phyloP scores from a whole-genome alignment of 2,113 vertebrate genomes.

The Pituophis catenifer region DNA sequence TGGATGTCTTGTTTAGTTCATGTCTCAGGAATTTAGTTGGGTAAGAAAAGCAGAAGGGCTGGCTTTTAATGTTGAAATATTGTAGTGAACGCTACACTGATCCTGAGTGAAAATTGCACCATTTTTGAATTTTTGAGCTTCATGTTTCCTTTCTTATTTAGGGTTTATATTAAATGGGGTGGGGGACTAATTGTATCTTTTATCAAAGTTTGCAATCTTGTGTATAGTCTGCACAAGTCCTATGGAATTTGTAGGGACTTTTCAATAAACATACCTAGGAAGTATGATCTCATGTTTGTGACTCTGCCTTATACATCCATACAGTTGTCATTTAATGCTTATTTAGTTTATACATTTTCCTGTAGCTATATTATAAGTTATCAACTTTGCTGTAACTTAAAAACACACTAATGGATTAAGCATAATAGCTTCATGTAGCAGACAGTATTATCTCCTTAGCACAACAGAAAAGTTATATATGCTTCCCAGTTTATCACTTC shows the following conservation, averaged over 20 bases:
- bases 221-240: background rate
- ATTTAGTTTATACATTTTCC: background rate
- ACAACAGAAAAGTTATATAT: constrained; percentile 13
- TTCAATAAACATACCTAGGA: background rate
- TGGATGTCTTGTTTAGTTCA: background rate
- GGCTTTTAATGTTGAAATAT: background rate
- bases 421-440: background rate
- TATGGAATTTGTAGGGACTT: background rate
- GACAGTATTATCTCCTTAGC: background rate
- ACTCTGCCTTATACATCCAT: background rate
- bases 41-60: background rate
- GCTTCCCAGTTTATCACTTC: constrained; percentile 13
- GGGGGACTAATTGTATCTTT: background rate
- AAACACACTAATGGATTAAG: background rate
- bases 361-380: background rate
- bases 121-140: background rate
- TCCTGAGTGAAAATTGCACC: background rate
- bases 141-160: background rate
- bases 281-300: background rate
- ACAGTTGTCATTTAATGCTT: background rate
- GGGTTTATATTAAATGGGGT: background rate
- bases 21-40: background rate
- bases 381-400: too few relatives aligned
- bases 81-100: too few relatives aligned
- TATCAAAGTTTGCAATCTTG: background rate